A percentile compares a stretch with the other conserved stretches of the same genome.
phyloP scores from a whole-genome alignment of 2,888 invertebrate genomes.

The Portevinia maculata region DNA sequence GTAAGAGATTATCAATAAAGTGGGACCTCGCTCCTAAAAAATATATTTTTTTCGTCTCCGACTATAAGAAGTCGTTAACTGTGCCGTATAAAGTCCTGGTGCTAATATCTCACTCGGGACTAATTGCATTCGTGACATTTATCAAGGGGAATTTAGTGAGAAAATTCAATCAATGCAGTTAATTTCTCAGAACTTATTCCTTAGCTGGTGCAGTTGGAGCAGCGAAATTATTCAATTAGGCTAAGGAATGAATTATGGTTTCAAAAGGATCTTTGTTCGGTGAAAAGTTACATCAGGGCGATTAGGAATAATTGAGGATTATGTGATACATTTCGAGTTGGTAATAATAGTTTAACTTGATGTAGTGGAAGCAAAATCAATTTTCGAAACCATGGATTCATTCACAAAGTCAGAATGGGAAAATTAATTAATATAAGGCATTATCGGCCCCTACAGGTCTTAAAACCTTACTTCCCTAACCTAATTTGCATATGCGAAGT shows the following conservation, averaged over 20 bases:
- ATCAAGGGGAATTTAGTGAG: slow-evolving; percentile 55
- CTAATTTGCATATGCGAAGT: too few relatives aligned
- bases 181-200: slow-evolving; percentile 36
- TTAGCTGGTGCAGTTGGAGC: background rate
- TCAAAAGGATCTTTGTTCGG: too few relatives aligned
- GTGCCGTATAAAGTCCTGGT: slow-evolving; percentile 10
- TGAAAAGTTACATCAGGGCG: background rate
- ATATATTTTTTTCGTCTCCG: too few relatives aligned
- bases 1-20: too few relatives aligned
- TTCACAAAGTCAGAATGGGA: too few relatives aligned
- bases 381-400: too few relatives aligned
- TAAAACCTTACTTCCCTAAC: too few relatives aligned
- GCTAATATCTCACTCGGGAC: slow-evolving; percentile 29
- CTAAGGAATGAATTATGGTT: background rate
- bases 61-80: too few relatives aligned
- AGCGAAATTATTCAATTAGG: slow-evolving; percentile 15
- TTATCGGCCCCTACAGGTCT: too few relatives aligned
- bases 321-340: background rate
- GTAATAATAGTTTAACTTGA: background rate
- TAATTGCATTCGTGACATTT: slow-evolving; percentile 65
- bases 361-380: background rate
- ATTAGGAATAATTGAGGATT: background rate
- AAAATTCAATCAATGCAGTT: slow-evolving; percentile 38
- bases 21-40: too few relatives aligned
- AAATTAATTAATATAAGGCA: too few relatives aligned